phyloP scores from a whole-genome alignment of 2,113 vertebrate genomes.

The Microtus pennsylvanicus region DNA sequence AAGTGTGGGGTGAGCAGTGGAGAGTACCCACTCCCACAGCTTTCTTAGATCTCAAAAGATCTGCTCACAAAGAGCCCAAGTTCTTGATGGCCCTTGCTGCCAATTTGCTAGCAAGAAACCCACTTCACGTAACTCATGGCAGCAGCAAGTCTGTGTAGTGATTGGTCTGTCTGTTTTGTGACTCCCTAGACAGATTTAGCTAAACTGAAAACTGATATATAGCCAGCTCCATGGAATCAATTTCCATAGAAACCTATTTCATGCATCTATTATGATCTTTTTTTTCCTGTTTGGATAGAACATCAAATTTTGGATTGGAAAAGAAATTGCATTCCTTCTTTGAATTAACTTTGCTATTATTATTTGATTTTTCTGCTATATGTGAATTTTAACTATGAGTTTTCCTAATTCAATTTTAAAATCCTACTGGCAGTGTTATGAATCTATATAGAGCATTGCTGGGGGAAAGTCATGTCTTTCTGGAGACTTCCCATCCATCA shows the following conservation, averaged over 20 bases:
- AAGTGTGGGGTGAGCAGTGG: neutral
- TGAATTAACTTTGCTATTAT: conserved; percentile 30
- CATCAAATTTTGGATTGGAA: conserved; percentile 30
- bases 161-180: neutral
- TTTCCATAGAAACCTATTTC: conserved; percentile 17
- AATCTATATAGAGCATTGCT: neutral
- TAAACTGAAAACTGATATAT: neutral
- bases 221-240: neutral
- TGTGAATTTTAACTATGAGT: conserved; percentile 22
- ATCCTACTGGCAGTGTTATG: neutral
- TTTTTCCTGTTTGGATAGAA: neutral
- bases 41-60: neutral
- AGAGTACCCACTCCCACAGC: neutral
- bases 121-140: neutral
- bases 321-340: neutral
- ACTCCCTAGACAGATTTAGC: neutral
- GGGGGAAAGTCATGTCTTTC: neutral
- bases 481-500: neutral
- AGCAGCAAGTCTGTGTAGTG: neutral
- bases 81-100: neutral
- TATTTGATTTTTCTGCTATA: conserved; percentile 35
- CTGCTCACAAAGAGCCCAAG: neutral
- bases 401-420: conserved; percentile 8
- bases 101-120: neutral
- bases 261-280: neutral